Conservation (phyloP, 1,140 invertebrate genomes). For the Orussus abietinus region DNA sequence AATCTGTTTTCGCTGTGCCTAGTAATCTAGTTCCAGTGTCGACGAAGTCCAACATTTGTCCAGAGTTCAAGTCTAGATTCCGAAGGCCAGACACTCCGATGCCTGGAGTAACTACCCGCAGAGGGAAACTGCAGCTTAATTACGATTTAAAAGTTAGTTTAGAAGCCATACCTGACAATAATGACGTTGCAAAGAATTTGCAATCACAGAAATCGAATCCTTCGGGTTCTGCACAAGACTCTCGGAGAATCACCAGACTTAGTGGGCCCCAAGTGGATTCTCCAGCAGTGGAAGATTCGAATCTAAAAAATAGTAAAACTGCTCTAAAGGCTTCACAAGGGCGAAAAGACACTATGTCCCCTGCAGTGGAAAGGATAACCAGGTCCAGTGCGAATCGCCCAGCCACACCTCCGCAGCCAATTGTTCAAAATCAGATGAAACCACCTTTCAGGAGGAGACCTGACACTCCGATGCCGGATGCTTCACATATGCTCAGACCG, state of each 20-base stretch:
- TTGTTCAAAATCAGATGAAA: conserved; percentile 4
- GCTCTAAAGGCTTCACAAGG: too few relatives aligned
- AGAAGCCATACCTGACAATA: not conserved
- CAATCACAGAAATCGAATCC: not conserved
- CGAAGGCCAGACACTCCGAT: conserved; percentile 16
- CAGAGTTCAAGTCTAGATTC: too few relatives aligned
- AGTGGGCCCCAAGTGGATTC: not conserved
- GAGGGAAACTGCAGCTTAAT: too few relatives aligned
- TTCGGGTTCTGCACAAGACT: too few relatives aligned
- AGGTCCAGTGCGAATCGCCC: not conserved
- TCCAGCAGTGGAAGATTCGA: not conserved
- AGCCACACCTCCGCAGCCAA: conserved; percentile 6
- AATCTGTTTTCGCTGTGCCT: conserved; percentile 1
- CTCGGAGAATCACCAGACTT: conserved; percentile 7
- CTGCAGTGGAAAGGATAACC: too few relatives aligned
- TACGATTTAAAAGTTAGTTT: conserved; percentile 13
- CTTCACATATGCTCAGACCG: too few relatives aligned
- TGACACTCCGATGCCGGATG: conserved; percentile 20
- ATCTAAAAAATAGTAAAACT: conserved; percentile 2
- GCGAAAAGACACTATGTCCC: too few relatives aligned
- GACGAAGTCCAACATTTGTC: too few relatives aligned
- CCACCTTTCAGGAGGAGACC: too few relatives aligned
- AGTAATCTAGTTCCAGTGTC: too few relatives aligned
- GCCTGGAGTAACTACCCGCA: conserved; percentile 13
- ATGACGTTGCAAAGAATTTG: conserved; percentile 5